Evolutionary conservation across 2,888 invertebrate genomes (phyloP).

Genomic region (Norana najaformis): DNA sequence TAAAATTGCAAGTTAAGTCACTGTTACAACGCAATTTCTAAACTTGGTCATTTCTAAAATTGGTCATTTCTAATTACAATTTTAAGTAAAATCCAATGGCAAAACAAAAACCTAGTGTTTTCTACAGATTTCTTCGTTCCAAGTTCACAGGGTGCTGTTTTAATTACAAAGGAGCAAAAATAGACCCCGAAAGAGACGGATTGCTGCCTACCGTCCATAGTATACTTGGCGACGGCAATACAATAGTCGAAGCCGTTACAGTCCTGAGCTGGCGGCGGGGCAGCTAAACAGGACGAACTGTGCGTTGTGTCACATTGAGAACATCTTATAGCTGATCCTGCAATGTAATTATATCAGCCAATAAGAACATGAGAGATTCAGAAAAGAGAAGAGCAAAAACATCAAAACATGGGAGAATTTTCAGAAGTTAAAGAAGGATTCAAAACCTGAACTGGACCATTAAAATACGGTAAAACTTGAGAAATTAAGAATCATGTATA

Average conservation of each 20-base stretch:
- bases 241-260: background rate
- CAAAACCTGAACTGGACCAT: too few relatives aligned
- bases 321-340: conserved; percentile 1
- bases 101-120: background rate
- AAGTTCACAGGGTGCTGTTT: background rate
- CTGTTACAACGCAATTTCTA: background rate
- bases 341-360: too few relatives aligned
- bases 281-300: background rate
- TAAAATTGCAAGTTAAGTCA: too few relatives aligned
- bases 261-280: background rate
- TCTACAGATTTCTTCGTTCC: background rate
- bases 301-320: background rate
- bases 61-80: too few relatives aligned
- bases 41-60: too few relatives aligned
- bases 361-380: too few relatives aligned
- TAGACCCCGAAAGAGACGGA: background rate
- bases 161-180: too few relatives aligned
- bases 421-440: too few relatives aligned
- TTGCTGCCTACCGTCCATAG: background rate
- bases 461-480: too few relatives aligned
- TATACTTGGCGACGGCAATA: conserved; percentile 2
- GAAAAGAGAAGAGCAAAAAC: too few relatives aligned
- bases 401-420: too few relatives aligned
- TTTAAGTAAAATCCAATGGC: background rate
- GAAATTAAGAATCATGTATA: too few relatives aligned